Base-by-base conservation (phyloP, 2,797 vertebrate genomes). In the Selene dorsalis region DNA sequence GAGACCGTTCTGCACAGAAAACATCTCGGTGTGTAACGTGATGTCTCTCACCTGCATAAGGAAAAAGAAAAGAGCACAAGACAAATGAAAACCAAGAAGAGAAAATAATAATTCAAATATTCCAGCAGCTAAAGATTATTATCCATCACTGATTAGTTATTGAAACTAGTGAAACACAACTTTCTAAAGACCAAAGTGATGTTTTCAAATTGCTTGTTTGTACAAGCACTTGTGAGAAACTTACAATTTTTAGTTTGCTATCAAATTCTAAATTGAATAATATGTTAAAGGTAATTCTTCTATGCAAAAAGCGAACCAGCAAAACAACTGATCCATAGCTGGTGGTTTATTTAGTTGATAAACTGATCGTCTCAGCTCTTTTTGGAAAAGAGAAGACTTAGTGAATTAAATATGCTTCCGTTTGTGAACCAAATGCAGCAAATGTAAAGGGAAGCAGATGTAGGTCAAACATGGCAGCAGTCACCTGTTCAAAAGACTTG, bases 401-500 rank as follows among this genome's bases (percentile, higher is more conserved):
- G 14, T 53, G 22, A 13, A 53, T 53, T 24, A 26, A 53, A 53
- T 6, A 53, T 16, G 13, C 17, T 41, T 11, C 14, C 13, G 17
- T 26, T 26, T 2, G 8, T 32, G 35, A 17, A 38, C 50, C 50
- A 53, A 26, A 53, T 26, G 12, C 22, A 13, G 50, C 13, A 28
- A n/a, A n/a, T n/a, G n/a, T n/a, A n/a, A n/a, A n/a, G n/a, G n/a
- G n/a, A n/a, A n/a, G n/a, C n/a, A n/a, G n/a, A 24, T 52, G 0
- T 35, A 57, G 30, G 20, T 52, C 3, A 63, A 65, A 73, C 18
- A 9, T 16, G 47, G 32, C 39, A 80, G 35, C 17, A 79, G 79
- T 94, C 75, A 99, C 98, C 96, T 99, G 98, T 89, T 99, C 98
- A 92, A 99, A 99, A 35, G 98, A 93, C 89, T 99, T 99, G 47